Base-by-base conservation (phyloP, 2,888 invertebrate genomes). In the Agonopterix arenella region DNA sequence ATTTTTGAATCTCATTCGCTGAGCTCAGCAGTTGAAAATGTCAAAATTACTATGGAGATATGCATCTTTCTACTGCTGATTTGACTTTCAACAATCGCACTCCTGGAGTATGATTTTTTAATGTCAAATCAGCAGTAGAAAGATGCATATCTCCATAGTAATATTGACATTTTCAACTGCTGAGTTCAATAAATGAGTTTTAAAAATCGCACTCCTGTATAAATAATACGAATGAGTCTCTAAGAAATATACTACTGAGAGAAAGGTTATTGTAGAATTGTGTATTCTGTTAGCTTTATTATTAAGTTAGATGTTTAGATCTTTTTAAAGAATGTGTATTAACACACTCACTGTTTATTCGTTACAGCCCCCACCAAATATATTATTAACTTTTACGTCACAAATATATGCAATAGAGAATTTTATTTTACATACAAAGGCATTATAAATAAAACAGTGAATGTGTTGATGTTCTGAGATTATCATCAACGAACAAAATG, bases 301-400 rank as follows among this genome's bases (percentile, higher is more conserved):
- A 28, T 70, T 72, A 73, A 66, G 54, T 46, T 64, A 58, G 52
- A 40, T 59, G 64, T 76, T 74, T 66, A 43, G 11, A 11, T 11
- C 11, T 68, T 66, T 66, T 67, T 68, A 64, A 66, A 66, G 62
- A 70, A 77, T 70, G 80, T 84, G 77, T 80, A 88, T 89, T 89
- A 88, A 89, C 89, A 89, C 88, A 86, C 75, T 89, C 86, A 89
- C 89, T 88, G 89, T 89, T 89, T 88, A 68, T 68, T 54, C 58
- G 61, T 76, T 73, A 69, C 76, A 78, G 74, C 79, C 83, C 83
- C 83, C 80, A 83, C 84, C 83, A 84, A 83, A 84, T 77, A 77
- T 70, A 68, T 61, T 64, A 60, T 66, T 70, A 64, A 63, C 60
- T 63, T 62, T 66, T 58, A 72, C 70, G 70, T 74, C 73, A 70